Evolutionary conservation across 2,113 vertebrate species (phyloP).

Genomic region (Syngnathus scovelli): DNA sequence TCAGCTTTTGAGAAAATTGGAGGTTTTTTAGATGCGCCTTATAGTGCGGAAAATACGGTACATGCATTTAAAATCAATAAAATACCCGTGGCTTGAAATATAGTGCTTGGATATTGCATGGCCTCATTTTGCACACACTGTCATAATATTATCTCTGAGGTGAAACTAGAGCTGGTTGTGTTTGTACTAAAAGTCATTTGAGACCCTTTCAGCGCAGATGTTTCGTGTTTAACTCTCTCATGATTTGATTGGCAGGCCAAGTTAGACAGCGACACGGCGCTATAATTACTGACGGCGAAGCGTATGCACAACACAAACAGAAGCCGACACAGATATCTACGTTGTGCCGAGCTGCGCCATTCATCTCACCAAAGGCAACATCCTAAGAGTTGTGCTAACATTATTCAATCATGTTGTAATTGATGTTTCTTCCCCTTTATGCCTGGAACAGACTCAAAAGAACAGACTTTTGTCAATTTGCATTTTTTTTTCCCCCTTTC

Average conservation of each 20-base stretch:
- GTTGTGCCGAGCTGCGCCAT: constrained; percentile 26
- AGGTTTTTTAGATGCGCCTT: too few species aligned
- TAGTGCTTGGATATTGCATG: constrained; percentile 3
- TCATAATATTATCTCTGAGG: constrained; percentile 25
- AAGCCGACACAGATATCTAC: constrained; percentile 34
- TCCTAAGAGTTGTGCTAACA: constrained; percentile 53
- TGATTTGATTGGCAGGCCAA: constrained; percentile 58
- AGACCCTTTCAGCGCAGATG: constrained; percentile 35
- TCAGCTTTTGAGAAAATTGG: too few species aligned
- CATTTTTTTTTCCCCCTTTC: constrained; percentile 13
- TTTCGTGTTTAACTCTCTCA: constrained; percentile 31
- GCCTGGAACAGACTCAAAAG: constrained; percentile 41
- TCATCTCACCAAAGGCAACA: constrained; percentile 52
- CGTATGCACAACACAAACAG: constrained; percentile 43
- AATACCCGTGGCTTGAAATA: background rate
- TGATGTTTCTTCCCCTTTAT: constrained; percentile 43
- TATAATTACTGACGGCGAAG: constrained; percentile 54
- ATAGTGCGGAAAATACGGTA: too few species aligned
- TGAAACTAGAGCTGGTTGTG: constrained; percentile 29
- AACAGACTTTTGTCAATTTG: constrained; percentile 39
- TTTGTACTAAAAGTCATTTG: constrained; percentile 9
- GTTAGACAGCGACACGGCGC: constrained; percentile 35
- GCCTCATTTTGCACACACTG: constrained; percentile 31
- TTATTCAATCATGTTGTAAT: constrained; percentile 61
- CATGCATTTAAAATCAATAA: too few species aligned